phyloP scores from a whole-genome alignment of 2,113 vertebrate genomes.

The Capreolus pygargus region DNA sequence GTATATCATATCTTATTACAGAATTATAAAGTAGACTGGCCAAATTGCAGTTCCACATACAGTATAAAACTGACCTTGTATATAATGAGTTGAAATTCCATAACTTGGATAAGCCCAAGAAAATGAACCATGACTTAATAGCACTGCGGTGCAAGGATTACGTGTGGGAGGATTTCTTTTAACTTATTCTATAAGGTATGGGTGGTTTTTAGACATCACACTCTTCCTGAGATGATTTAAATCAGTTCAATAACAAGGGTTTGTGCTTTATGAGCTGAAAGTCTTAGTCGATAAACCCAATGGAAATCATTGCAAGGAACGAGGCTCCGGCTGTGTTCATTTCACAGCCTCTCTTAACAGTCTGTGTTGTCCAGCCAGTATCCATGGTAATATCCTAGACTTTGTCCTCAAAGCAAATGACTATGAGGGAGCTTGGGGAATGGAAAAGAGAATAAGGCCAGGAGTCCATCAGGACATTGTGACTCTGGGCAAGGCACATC shows the following conservation, averaged over 20 bases:
- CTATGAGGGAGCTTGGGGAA: background rate
- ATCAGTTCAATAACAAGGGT: slow-evolving; percentile 10
- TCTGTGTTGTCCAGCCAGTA: background rate
- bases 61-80: slow-evolving; percentile 40
- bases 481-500: background rate
- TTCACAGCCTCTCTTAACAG: background rate
- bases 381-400: background rate
- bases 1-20: slow-evolving; percentile 43
- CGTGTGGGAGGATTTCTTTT: background rate
- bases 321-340: background rate
- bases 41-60: background rate
- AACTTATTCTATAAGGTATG: slow-evolving; percentile 7
- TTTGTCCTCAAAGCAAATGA: background rate
- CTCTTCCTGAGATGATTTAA: slow-evolving; percentile 48
- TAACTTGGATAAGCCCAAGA: background rate
- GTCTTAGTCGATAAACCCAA: slow-evolving; percentile 48
- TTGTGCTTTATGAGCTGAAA: slow-evolving; percentile 61
- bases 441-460: background rate
- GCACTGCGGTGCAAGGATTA: background rate
- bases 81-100: background rate
- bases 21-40: slow-evolving; percentile 43
- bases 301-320: slow-evolving; percentile 20
- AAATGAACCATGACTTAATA: slow-evolving; percentile 41
- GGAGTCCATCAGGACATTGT: background rate
- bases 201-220: background rate